phyloP scores from a whole-genome alignment of 2,113 vertebrate species.

The mouse (Mus musculus) region DNA sequence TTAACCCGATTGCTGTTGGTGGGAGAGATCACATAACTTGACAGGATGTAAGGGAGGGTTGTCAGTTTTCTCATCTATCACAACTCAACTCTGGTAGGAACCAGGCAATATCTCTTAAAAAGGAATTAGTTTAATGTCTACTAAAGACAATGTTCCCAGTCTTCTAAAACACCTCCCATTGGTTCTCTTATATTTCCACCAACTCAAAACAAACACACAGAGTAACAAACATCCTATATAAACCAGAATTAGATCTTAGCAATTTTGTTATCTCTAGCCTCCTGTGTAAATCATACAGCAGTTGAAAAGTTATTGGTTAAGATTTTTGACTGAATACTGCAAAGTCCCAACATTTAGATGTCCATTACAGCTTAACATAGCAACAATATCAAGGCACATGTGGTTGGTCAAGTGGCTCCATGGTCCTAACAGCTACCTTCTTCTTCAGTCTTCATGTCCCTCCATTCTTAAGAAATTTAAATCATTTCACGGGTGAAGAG shows the following conservation, averaged over 20 bases:
- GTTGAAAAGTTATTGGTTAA: background rate
- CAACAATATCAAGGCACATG: background rate
- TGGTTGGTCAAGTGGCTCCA: background rate
- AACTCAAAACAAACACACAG: background rate
- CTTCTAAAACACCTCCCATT: background rate
- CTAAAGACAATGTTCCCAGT: background rate
- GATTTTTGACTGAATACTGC: background rate
- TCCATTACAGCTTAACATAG: background rate
- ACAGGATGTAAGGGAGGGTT: background rate
- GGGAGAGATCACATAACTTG: background rate
- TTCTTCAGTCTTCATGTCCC: background rate
- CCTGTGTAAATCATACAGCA: background rate
- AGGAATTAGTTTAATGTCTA: background rate
- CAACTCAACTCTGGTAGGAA: background rate
- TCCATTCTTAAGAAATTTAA: background rate
- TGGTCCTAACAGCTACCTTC: background rate
- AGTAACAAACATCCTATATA: background rate
- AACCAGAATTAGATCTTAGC: background rate
- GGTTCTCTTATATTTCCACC: background rate
- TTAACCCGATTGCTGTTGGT: background rate
- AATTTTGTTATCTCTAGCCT: background rate
- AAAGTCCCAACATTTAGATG: background rate
- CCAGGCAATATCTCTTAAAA: background rate
- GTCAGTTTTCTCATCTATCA: background rate
- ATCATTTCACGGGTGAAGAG: background rate